Evolutionary conservation across 2,797 vertebrate species (phyloP).

Genomic region (Artibeus jamaicensis): DNA sequence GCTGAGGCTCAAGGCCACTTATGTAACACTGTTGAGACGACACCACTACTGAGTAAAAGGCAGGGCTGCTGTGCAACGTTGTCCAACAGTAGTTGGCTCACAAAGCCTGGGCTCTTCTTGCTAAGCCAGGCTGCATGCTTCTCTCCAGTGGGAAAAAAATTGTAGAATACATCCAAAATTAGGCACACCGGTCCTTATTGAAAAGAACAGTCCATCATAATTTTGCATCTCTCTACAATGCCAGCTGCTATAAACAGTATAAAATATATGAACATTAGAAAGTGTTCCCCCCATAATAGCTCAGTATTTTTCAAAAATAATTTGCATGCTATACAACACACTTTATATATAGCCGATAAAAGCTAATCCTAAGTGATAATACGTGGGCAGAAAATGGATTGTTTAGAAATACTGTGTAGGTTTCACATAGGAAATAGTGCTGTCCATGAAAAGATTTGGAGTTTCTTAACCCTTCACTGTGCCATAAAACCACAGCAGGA

Average conservation of each 20-base stretch:
- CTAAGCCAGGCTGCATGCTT: background rate
- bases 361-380: background rate
- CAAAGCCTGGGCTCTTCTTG: background rate
- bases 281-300: constrained; percentile 9
- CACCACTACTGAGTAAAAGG: background rate
- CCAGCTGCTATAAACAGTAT: constrained; percentile 32
- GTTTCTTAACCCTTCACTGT: constrained; percentile 40
- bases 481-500: background rate
- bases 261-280: constrained; percentile 45
- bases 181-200: background rate
- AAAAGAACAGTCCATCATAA: constrained; percentile 45
- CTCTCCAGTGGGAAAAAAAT: background rate
- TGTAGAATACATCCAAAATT: background rate
- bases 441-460: background rate
- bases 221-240: background rate
- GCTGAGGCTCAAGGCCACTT: background rate
- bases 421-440: background rate
- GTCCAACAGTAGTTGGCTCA: background rate
- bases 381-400: constrained; percentile 43
- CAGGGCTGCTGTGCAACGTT: background rate
- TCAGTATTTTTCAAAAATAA: constrained; percentile 52
- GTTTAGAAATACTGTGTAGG: background rate
- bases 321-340: constrained; percentile 2
- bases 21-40: background rate
- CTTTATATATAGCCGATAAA: constrained; percentile 38